phyloP scores from a whole-genome alignment of 2,888 invertebrate species.

The Cyclophora punctaria region DNA sequence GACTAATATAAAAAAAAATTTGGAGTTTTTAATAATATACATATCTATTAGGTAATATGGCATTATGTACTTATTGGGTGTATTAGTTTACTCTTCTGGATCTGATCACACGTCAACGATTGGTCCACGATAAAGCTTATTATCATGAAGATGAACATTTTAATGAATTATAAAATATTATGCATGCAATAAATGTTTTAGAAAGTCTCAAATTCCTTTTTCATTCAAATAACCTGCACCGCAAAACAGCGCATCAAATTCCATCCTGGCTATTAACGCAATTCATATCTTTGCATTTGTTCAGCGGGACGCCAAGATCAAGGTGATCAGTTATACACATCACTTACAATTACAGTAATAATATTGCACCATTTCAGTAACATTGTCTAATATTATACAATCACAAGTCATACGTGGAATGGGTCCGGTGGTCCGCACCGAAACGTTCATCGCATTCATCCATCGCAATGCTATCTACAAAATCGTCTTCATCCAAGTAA shows the following conservation, averaged over 20 bases:
- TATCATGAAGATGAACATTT: slow-evolving; percentile 9
- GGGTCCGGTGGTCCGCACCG: slow-evolving; percentile 41
- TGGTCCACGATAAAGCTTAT: slow-evolving; percentile 67
- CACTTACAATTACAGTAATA: slow-evolving; percentile 4
- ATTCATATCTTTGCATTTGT: too few relatives aligned
- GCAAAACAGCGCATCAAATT: too few relatives aligned
- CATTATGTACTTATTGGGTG: slow-evolving; percentile 27
- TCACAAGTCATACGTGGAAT: slow-evolving; percentile 56
- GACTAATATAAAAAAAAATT: slow-evolving; percentile 18
- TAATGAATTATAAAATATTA: too few relatives aligned
- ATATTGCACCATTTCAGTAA: slow-evolving; percentile 45
- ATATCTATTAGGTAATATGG: slow-evolving; percentile 30
- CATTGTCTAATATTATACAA: slow-evolving; percentile 28
- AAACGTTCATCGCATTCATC: slow-evolving; percentile 44
- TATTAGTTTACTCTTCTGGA: slow-evolving; percentile 15
- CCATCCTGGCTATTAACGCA: too few relatives aligned
- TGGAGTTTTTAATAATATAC: slow-evolving; percentile 17
- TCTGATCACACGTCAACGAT: slow-evolving; percentile 39
- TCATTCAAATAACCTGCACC: too few relatives aligned
- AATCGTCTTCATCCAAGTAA: slow-evolving; percentile 43
- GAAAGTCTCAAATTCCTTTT: too few relatives aligned
- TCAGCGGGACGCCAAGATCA: slow-evolving; percentile 7
- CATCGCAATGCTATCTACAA: slow-evolving; percentile 44
- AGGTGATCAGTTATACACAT: slow-evolving; percentile 13
- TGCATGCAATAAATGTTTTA: too few relatives aligned